These are phyloP conservation scores for Colaptes auratus DNA, from an alignment of 2,113 vertebrate genomes.

Conservation along the genomic window DNA sequence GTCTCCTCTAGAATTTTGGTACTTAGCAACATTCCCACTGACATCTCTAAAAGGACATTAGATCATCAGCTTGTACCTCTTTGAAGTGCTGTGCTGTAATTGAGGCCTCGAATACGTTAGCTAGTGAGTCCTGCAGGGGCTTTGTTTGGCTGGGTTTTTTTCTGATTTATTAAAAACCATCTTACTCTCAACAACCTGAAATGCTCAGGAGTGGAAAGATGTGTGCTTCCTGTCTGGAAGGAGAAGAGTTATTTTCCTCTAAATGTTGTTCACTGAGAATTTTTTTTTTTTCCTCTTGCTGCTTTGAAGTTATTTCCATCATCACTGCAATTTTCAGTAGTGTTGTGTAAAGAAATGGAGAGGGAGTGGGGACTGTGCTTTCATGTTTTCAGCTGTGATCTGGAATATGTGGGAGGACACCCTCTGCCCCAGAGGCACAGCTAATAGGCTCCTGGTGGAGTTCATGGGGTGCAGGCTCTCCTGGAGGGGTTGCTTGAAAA, in stretches of 20 bases:
- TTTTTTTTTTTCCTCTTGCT: background rate
- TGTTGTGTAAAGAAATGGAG: constrained; percentile 7
- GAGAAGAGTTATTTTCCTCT: constrained; percentile 7
- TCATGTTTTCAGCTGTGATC: constrained; percentile 31
- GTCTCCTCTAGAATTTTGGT: background rate
- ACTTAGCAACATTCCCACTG: background rate
- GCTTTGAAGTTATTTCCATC: constrained; percentile 61
- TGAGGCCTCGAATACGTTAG: background rate
- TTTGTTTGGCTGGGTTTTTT: background rate
- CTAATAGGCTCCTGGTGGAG: background rate
- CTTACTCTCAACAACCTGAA: background rate
- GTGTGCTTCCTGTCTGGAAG: background rate
- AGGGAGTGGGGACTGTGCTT: background rate
- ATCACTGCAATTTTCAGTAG: constrained; percentile 53
- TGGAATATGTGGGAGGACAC: background rate
- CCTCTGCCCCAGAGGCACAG: background rate
- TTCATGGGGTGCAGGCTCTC: background rate
- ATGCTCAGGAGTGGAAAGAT: background rate
- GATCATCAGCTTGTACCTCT: background rate
- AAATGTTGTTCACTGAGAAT: background rate
- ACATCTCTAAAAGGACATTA: background rate
- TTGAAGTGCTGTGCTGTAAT: background rate
- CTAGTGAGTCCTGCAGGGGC: background rate
- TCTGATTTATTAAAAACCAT: background rate
- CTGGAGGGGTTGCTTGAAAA: background rate